Percentiles rank a stretch among this genome's conserved stretches.
Evolutionary conservation across 2,797 vertebrate genomes (phyloP).

Genomic region (Ctenopoma kingsleyae): DNA sequence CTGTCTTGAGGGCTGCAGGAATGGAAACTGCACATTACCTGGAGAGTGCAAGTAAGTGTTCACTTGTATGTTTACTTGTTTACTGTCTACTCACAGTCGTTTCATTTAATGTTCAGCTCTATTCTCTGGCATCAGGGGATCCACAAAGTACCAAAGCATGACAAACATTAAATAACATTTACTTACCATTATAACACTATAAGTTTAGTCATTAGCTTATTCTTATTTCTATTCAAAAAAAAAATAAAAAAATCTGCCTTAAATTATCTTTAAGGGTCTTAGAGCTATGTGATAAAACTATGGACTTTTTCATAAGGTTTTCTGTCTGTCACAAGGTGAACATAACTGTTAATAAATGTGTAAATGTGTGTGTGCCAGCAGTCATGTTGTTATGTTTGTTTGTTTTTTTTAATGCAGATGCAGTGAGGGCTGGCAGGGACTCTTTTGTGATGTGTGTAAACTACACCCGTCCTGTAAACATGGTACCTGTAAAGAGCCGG

Average conservation of each 20-base stretch:
- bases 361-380: slow-evolving; percentile 32
- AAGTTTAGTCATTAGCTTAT: background rate
- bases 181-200: background rate
- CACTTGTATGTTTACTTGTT: background rate
- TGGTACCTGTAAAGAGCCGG: slow-evolving; percentile 92
- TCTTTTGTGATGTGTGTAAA: slow-evolving; percentile 93
- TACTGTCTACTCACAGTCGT: background rate
- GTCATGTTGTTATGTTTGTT: slow-evolving; percentile 45
- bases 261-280: background rate
- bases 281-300: background rate
- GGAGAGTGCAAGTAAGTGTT: slow-evolving; percentile 96
- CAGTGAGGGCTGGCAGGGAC: slow-evolving; percentile 95
- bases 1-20: slow-evolving; percentile 94
- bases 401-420: slow-evolving; percentile 85
- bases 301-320: background rate
- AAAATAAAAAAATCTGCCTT: too few species aligned
- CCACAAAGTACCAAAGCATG: background rate
- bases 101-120: background rate
- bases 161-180: background rate
- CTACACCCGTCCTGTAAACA: slow-evolving; percentile 95
- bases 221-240: too few species aligned
- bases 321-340: background rate
- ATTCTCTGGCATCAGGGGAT: background rate
- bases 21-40: slow-evolving; percentile 93
- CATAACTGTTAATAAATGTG: slow-evolving; percentile 6